Conservation (phyloP, 2,113 vertebrate genomes). For the Fulmarus glacialis region DNA sequence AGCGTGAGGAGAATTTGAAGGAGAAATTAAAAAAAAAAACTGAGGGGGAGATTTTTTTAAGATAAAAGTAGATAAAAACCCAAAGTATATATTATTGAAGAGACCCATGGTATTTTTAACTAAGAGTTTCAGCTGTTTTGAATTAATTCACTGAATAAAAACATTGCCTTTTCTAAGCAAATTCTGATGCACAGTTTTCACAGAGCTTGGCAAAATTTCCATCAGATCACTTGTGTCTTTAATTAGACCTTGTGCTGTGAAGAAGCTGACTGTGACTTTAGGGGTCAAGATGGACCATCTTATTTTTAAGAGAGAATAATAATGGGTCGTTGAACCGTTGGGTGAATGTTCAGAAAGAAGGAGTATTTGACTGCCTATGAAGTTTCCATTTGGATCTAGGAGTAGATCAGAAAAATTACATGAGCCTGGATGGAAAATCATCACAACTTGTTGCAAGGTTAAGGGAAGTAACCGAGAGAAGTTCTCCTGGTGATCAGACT, state of each 20-base stretch:
- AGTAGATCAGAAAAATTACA: neutral
- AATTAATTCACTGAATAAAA: slow-evolving; percentile 9
- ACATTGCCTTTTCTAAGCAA: neutral
- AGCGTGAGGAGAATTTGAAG: neutral
- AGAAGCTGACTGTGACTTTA: neutral
- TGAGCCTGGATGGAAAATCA: neutral
- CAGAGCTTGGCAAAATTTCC: neutral
- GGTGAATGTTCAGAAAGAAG: neutral
- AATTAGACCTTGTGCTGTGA: slow-evolving; percentile 5
- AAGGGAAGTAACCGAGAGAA: neutral
- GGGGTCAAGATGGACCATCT: neutral
- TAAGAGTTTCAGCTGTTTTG: neutral
- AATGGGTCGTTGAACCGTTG: neutral
- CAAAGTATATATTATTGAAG: neutral
- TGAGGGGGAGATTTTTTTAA: neutral
- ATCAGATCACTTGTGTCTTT: neutral
- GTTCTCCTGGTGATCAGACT: neutral
- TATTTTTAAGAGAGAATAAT: neutral
- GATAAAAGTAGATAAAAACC: neutral
- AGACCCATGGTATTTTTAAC: neutral
- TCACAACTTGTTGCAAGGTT: neutral
- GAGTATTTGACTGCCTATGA: neutral
- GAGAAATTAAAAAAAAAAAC: neutral
- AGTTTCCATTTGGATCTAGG: neutral
- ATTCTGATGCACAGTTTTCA: neutral